These are phyloP conservation scores for Habrosyne pyritoides DNA, from an alignment of 2,888 invertebrate species.

Conservation along the genomic window DNA sequence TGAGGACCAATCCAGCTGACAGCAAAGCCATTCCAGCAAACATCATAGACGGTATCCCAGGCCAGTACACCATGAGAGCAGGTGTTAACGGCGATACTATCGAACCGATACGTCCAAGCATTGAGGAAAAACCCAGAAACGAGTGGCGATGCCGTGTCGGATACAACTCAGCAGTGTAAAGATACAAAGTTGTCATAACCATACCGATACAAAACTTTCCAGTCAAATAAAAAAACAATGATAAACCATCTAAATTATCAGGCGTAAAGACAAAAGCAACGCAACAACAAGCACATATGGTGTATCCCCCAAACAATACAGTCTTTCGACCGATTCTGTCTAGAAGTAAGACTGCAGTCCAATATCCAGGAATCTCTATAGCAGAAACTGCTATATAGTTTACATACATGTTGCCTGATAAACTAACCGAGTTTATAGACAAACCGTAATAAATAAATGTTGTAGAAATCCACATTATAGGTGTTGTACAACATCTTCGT, in stretches of 20 bases:
- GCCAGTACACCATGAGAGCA: conserved; percentile 81
- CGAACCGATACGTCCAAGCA: conserved; percentile 88
- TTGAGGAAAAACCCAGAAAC: conserved; percentile 87
- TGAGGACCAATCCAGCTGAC: conserved; percentile 61
- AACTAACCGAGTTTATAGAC: conserved; percentile 87
- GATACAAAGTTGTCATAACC: conserved; percentile 86
- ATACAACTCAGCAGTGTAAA: conserved; percentile 88
- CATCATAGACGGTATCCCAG: conserved; percentile 69
- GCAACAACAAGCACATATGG: conserved; percentile 78
- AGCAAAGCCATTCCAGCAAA: conserved; percentile 67
- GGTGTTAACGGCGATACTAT: conserved; percentile 88
- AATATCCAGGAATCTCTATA: conserved; percentile 84
- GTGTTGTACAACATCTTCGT: conserved; percentile 85
- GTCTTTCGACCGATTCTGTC: conserved; percentile 83
- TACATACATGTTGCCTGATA: conserved; percentile 87
- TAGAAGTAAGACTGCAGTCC: conserved; percentile 85
- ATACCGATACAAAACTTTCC: conserved; percentile 87
- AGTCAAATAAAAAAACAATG: conserved; percentile 77
- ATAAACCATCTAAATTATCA: conserved; percentile 50
- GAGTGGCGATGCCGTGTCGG: conserved; percentile 88
- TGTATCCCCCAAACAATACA: conserved; percentile 64
- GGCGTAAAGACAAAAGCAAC: conserved; percentile 80
- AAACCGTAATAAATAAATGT: conserved; percentile 90
- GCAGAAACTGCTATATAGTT: conserved; percentile 86
- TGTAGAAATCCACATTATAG: conserved; percentile 90